Evolutionary conservation across 2,797 vertebrate genomes (phyloP), one percentile per base, ranked within the genome.

Genomic region (Anniella stebbinsi): DNA sequence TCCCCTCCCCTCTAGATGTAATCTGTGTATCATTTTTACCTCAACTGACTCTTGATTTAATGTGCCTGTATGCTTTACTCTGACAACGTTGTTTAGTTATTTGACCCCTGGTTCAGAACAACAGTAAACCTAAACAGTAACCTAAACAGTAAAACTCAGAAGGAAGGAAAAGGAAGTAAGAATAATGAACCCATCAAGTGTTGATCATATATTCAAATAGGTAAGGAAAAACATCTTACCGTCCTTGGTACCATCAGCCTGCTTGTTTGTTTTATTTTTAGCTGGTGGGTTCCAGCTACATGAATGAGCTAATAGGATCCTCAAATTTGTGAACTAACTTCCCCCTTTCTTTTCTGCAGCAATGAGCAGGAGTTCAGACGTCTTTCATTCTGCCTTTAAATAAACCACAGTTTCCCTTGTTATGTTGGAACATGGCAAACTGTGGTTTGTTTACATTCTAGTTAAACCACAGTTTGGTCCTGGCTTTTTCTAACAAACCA

Each of bases 1-100:
- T 18, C 41, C 8, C 23, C 23, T 23, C n/a, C 45, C 30, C 30
- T 17, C 28, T 17, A 45, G 30, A 72, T 89, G 54, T 76, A 82
- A 87, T 90, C 78, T 90, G 69, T 87, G 87, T 90, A 90, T 75
- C 70, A 76, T 82, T 87, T 90, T 90, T 70, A 87, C 78, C 78
- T 87, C 84, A 87, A 15, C 33, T 75, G 85, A 87, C 70, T 82
- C 45, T 45, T 33, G 78, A 87, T 90, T 89, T 87, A 87, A 9
- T 51, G 51, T 75, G 48, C 38, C 60, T 75, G 30, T 67, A 54
- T 10, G 33, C 77, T 81, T 72, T 18, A 70, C 33, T 72, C 30
- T 78, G 28, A 51, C 51, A 81, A 66, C 18, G 76, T 18, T 66
- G 87, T 80, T 83, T 84, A 66, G 41, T 90, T 54, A 87, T 54